Evolutionary conservation across 2,797 vertebrate species (phyloP).

Genomic region (Danionella dracula): DNA sequence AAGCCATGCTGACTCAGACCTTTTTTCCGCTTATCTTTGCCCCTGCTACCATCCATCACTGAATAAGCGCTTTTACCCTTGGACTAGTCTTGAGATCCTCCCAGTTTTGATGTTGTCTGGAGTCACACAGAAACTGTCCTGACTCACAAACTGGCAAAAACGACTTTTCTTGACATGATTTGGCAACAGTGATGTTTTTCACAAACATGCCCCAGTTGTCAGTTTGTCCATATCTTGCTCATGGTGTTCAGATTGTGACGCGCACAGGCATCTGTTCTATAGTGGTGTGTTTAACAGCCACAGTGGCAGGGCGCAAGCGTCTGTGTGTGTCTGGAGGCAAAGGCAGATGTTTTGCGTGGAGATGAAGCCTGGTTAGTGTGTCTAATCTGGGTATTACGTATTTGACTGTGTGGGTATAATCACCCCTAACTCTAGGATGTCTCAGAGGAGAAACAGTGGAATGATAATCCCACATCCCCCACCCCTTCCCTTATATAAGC

Average conservation of each 20-base stretch:
- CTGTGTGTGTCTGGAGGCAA: neutral
- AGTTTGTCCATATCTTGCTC: neutral
- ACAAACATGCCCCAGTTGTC: constrained; percentile 4
- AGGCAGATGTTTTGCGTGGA: constrained; percentile 50
- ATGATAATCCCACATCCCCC: constrained; percentile 50
- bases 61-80: no score
- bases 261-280: constrained; percentile 4
- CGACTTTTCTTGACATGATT: neutral
- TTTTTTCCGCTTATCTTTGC: no score
- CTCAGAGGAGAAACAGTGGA: constrained; percentile 48
- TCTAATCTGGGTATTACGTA: constrained; percentile 66
- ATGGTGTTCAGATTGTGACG: constrained; percentile 10
- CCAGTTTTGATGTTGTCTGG: neutral
- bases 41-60: no score
- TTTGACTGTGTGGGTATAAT: constrained; percentile 62
- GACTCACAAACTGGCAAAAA: neutral
- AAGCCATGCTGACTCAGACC: no score
- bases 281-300: neutral
- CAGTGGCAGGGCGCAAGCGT: neutral
- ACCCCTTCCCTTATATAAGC: constrained; percentile 26
- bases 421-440: constrained; percentile 57
- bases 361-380: constrained; percentile 56
- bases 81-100: neutral
- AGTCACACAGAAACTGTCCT: neutral
- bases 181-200: neutral